Evolutionary conservation across 1,140 invertebrate genomes (phyloP).

Genomic region (Metaphire vulgaris): DNA sequence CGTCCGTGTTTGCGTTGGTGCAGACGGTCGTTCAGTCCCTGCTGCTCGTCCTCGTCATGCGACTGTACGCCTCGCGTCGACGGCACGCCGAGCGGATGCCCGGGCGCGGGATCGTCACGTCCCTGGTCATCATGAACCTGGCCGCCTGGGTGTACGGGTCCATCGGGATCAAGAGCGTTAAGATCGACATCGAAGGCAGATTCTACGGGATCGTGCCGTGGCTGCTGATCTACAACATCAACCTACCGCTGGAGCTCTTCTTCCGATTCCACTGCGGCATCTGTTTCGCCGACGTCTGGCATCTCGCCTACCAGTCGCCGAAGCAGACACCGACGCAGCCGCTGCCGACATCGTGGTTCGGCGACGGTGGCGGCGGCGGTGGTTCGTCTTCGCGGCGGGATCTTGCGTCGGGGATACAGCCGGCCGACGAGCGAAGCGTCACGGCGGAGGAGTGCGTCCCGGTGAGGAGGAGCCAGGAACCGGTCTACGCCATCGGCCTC

Average conservation of each 20-base stretch:
- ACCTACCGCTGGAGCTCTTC: slow-evolving; percentile 26
- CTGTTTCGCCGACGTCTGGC: slow-evolving; percentile 29
- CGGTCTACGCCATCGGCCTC: no score
- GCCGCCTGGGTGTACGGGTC: slow-evolving; percentile 21
- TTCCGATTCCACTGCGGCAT: slow-evolving; percentile 28
- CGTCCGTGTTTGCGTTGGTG: slow-evolving; percentile 3
- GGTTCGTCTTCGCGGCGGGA: no score
- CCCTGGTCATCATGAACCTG: slow-evolving; percentile 24
- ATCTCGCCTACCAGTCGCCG: slow-evolving; percentile 15
- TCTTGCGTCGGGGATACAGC: no score
- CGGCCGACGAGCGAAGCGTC: no score
- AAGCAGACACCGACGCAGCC: slow-evolving; percentile 2
- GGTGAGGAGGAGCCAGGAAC: no score
- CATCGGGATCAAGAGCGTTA: slow-evolving; percentile 14
- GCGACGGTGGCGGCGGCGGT: no score
- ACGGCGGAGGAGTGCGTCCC: no score
- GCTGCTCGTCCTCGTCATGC: slow-evolving; percentile 13
- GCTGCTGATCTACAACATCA: slow-evolving; percentile 24
- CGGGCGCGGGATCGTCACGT: slow-evolving; percentile 18
- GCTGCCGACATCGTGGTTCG: no score
- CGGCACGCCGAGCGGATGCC: slow-evolving; percentile 13
- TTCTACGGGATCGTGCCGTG: slow-evolving; percentile 24
- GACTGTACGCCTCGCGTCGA: not conserved
- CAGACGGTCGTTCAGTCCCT: slow-evolving; percentile 15
- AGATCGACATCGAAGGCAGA: not conserved